Evolutionary conservation across 2,888 invertebrate genomes (phyloP).

Genomic region (Agriopis leucophaearia): DNA sequence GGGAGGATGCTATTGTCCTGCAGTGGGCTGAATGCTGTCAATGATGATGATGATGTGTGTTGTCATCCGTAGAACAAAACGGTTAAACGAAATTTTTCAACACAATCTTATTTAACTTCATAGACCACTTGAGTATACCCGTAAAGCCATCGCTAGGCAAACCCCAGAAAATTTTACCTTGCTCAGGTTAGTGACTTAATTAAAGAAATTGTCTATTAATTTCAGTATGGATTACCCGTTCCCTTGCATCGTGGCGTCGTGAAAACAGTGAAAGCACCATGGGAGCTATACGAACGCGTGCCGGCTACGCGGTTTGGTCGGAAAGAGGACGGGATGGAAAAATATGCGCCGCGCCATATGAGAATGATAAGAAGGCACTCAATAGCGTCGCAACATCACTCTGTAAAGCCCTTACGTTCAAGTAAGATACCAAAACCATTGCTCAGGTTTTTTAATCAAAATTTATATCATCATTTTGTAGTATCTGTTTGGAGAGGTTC

Average conservation of each 20-base stretch:
- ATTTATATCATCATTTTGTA: too few relatives aligned
- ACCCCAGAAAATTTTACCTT: neutral
- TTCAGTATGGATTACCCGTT: conserved; percentile 91
- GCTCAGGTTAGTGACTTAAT: neutral
- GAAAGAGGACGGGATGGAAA: conserved; percentile 93
- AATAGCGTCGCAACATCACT: conserved; percentile 92
- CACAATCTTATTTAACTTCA: too few relatives aligned
- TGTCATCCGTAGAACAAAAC: too few relatives aligned
- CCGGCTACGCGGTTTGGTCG: conserved; percentile 94
- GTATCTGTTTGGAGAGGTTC: neutral
- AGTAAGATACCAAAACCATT: conserved; percentile 76
- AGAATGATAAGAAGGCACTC: conserved; percentile 87
- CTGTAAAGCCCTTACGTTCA: conserved; percentile 91
- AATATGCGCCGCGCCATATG: conserved; percentile 92
- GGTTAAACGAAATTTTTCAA: too few relatives aligned
- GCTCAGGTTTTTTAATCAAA: neutral
- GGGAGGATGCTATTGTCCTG: too few relatives aligned
- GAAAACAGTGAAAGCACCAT: conserved; percentile 90
- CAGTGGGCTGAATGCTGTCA: too few relatives aligned
- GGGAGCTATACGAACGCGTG: conserved; percentile 89
- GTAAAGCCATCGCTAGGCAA: too few relatives aligned
- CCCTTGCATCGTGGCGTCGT: conserved; percentile 88
- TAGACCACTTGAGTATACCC: too few relatives aligned
- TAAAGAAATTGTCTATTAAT: neutral
- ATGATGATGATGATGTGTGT: too few relatives aligned